A percentile compares a stretch with the other conserved stretches of the same genome.
These are phyloP conservation scores for Tokudaia muenninki DNA, from an alignment of 2,797 vertebrate species.

Conservation along the genomic window DNA sequence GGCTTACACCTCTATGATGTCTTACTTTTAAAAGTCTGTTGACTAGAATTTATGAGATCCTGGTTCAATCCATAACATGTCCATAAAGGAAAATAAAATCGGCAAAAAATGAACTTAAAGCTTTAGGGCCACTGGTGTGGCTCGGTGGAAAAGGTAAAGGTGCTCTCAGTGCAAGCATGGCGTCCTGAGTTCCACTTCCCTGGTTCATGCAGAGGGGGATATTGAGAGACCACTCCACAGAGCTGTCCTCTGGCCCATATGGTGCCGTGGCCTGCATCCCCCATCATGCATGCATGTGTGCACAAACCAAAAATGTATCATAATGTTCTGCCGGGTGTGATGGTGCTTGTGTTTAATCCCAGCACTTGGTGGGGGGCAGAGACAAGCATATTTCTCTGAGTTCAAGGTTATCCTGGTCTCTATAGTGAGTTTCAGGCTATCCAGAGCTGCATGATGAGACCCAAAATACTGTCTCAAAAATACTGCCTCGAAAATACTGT, in stretches of 20 bases:
- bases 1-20: neutral
- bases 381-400: neutral
- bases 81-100: neutral
- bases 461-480: neutral
- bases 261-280: neutral
- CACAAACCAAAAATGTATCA: neutral
- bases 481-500: neutral
- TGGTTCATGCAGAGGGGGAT: neutral
- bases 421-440: neutral
- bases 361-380: too few species aligned
- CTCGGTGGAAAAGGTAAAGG: neutral
- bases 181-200: neutral
- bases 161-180: neutral
- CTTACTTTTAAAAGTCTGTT: conserved; percentile 1
- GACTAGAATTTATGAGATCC: neutral
- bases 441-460: neutral
- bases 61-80: neutral
- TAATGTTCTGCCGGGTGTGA: neutral
- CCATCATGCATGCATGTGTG: neutral
- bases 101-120: neutral
- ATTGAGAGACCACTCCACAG: neutral
- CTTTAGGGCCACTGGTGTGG: neutral
- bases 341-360: neutral
- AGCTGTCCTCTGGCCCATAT: neutral
- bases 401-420: neutral